Conservation (phyloP, 2,113 vertebrate genomes). For the Thunnus thynnus region DNA sequence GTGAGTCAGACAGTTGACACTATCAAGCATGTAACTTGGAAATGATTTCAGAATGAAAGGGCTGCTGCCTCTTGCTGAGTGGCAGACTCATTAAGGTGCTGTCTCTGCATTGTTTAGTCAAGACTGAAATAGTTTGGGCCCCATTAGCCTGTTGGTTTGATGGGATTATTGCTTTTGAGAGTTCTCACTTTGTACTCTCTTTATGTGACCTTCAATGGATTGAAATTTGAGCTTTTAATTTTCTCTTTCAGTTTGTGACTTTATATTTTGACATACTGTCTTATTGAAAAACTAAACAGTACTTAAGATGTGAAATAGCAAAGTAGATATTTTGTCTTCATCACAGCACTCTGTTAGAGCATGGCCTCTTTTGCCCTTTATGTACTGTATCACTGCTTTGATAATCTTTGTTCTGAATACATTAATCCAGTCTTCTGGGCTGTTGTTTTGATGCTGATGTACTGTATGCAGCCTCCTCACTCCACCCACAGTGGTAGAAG, state of each 20-base stretch:
- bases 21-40: conserved; percentile 24
- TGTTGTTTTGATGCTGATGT: conserved; percentile 32
- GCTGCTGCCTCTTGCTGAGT: conserved; percentile 27
- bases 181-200: neutral
- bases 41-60: conserved; percentile 24
- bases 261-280: neutral
- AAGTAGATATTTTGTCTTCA: neutral
- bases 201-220: conserved; percentile 36
- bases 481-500: conserved; percentile 44
- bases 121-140: conserved; percentile 43
- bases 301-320: neutral
- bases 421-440: neutral
- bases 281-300: neutral
- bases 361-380: neutral
- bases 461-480: conserved; percentile 42
- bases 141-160: conserved; percentile 55
- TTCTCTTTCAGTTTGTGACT: neutral
- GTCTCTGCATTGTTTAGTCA: conserved; percentile 55
- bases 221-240: conserved; percentile 5
- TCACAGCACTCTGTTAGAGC: neutral
- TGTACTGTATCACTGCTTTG: neutral
- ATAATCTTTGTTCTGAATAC: neutral
- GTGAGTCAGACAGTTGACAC: conserved; percentile 45
- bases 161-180: conserved; percentile 36
- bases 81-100: conserved; percentile 51